Evolutionary conservation across 2,113 vertebrate genomes (phyloP).

Genomic region (Macheiramphus alcinus): DNA sequence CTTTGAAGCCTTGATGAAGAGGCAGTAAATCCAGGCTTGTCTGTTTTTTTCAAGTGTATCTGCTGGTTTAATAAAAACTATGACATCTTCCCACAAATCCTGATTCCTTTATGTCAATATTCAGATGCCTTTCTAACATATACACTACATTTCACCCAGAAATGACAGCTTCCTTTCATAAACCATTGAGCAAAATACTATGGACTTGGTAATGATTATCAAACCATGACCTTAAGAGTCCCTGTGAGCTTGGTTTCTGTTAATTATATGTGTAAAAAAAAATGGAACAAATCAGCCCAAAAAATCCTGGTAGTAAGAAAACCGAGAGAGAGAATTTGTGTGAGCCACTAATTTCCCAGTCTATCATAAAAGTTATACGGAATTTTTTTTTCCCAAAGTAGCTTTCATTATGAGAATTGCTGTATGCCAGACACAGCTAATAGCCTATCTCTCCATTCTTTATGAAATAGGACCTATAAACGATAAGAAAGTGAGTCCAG

Average conservation of each 20-base stretch:
- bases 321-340: not conserved
- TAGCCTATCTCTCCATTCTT: not conserved
- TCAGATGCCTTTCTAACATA: not conserved
- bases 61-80: not conserved
- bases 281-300: not conserved
- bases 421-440: not conserved
- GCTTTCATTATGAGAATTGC: accelerated
- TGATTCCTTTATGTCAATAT: not conserved
- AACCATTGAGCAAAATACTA: accelerated
- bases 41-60: not conserved
- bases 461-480: not conserved
- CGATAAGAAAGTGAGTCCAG: not conserved
- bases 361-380: not conserved
- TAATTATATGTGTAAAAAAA: not conserved
- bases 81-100: not conserved
- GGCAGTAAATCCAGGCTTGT: not conserved
- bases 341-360: not conserved
- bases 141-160: not conserved
- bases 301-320: not conserved
- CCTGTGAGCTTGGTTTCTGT: not conserved
- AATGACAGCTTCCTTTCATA: not conserved
- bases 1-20: not conserved
- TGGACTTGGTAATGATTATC: not conserved
- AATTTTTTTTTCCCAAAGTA: not conserved
- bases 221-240: not conserved